Conservation (phyloP, 2,797 vertebrate genomes). For the Craterocephalus amniculus region DNA sequence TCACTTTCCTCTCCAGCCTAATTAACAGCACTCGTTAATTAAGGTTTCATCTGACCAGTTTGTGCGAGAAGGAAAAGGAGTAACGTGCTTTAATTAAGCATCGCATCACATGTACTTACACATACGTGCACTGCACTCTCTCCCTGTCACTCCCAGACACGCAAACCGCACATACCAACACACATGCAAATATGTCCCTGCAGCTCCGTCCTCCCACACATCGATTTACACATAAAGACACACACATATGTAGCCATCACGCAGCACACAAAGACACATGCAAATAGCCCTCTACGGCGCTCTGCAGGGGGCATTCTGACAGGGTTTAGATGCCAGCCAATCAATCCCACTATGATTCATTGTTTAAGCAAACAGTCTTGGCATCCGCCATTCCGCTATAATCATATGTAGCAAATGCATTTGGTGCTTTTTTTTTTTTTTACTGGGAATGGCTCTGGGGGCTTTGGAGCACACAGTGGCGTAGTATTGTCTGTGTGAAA, state of each 20-base stretch:
- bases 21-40: slow-evolving; percentile 87
- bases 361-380: slow-evolving; percentile 79
- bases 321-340: slow-evolving; percentile 77
- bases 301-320: slow-evolving; percentile 75
- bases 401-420: slow-evolving; percentile 56
- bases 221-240: slow-evolving; percentile 73
- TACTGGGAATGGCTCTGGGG: slow-evolving; percentile 58
- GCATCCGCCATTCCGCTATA: slow-evolving; percentile 65
- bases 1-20: slow-evolving; percentile 73
- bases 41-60: slow-evolving; percentile 82
- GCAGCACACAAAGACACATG: slow-evolving; percentile 74
- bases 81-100: slow-evolving; percentile 84
- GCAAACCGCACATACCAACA: slow-evolving; percentile 51
- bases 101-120: slow-evolving; percentile 64
- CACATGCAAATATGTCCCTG: slow-evolving; percentile 74
- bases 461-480: slow-evolving; percentile 54
- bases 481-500: slow-evolving; percentile 62
- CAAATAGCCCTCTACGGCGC: slow-evolving; percentile 75
- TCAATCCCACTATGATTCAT: slow-evolving; percentile 74
- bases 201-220: slow-evolving; percentile 77
- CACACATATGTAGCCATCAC: slow-evolving; percentile 34
- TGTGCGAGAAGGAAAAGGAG: slow-evolving; percentile 71
- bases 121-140: slow-evolving; percentile 48
- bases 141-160: slow-evolving; percentile 52
- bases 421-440: slow-evolving; percentile 65